phyloP scores from a whole-genome alignment of 2,888 invertebrate genomes.

The Dyspetes luteomarginatus region DNA sequence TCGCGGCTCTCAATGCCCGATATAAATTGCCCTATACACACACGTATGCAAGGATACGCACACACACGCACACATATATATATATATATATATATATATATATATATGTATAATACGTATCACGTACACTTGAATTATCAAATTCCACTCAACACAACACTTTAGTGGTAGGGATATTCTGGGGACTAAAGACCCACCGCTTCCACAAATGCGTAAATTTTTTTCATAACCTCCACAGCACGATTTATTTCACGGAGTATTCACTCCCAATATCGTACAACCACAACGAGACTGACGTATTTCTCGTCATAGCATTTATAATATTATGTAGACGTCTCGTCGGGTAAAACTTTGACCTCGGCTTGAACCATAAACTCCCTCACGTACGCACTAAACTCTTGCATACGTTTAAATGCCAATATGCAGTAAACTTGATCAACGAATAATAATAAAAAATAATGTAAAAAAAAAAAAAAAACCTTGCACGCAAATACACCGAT shows the following conservation, averaged over 20 bases:
- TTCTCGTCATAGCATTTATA: slow-evolving; percentile 62
- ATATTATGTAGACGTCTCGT: background rate
- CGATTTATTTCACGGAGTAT: slow-evolving; percentile 52
- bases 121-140: background rate
- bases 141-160: background rate
- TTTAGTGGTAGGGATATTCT: too few relatives aligned
- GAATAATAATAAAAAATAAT: too few relatives aligned
- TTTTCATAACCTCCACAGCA: slow-evolving; percentile 1
- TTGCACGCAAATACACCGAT: too few relatives aligned
- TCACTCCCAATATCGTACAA: slow-evolving; percentile 40
- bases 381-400: too few relatives aligned
- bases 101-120: background rate
- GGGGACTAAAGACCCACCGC: too few relatives aligned
- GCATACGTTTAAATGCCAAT: too few relatives aligned
- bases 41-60: background rate
- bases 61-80: background rate
- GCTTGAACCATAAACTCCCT: background rate
- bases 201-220: too few relatives aligned
- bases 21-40: slow-evolving; percentile 14
- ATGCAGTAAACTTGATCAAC: too few relatives aligned
- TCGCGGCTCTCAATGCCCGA: slow-evolving; percentile 1
- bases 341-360: background rate
- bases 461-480: background rate
- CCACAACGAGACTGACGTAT: slow-evolving; percentile 32
- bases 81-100: background rate